These are phyloP conservation scores for Microchirus variegatus DNA, from an alignment of 2,797 vertebrate species.

Conservation along the genomic window DNA sequence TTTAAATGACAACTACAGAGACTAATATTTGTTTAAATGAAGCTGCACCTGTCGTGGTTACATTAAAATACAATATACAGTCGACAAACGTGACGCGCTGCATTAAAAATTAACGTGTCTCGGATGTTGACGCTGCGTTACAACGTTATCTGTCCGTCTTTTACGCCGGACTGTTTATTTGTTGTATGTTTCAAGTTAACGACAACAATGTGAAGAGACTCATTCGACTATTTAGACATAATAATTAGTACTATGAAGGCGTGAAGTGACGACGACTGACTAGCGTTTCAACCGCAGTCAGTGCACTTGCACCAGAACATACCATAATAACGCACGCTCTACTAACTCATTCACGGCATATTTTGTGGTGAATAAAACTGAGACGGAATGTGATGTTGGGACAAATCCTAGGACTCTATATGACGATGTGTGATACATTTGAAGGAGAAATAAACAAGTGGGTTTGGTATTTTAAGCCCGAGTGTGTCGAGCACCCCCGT, in stretches of 20 bases:
- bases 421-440: not conserved
- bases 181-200: not conserved
- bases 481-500: conserved; percentile 47
- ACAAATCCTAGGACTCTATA: accelerated
- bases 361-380: accelerated
- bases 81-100: not conserved
- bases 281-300: conserved; percentile 67
- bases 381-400: accelerated
- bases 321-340: conserved; percentile 49
- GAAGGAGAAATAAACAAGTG: not conserved
- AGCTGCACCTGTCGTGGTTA: not conserved
- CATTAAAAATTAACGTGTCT: not conserved
- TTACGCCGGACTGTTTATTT: not conserved
- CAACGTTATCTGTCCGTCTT: not conserved
- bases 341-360: not conserved
- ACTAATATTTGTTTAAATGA: conserved; percentile 1
- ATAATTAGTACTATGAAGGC: conserved; percentile 48
- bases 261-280: conserved; percentile 38
- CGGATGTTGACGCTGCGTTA: not conserved
- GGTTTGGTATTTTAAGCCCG: accelerated
- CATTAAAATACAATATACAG: no score
- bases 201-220: not conserved
- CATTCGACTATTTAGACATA: conserved; percentile 9
- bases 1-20: not conserved
- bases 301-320: conserved; percentile 76